Percentiles rank a stretch among this genome's conserved stretches.
These are phyloP conservation scores for Serilophus lunatus DNA, from an alignment of 2,113 vertebrate species.

Conservation along the genomic window DNA sequence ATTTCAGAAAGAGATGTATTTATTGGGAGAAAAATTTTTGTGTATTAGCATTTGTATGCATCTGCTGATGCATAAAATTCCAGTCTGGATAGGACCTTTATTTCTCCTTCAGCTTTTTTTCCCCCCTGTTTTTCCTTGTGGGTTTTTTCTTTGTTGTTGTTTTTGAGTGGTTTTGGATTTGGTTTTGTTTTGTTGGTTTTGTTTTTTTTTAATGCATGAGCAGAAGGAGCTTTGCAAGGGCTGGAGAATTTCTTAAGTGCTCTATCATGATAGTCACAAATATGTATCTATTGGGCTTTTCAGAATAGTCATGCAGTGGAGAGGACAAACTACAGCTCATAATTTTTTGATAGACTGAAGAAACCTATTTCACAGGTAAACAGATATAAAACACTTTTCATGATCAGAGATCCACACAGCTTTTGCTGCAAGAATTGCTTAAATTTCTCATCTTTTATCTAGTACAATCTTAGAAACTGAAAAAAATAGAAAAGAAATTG, in stretches of 20 bases:
- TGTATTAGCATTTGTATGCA: not conserved
- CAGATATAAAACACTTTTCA: not conserved
- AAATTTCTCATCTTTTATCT: not conserved
- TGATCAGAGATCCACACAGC: not conserved
- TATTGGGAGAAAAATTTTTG: not conserved
- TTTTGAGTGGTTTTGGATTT: too few relatives aligned
- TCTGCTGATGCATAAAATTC: not conserved
- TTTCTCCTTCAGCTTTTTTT: not conserved
- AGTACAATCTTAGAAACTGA: not conserved
- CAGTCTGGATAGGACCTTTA: not conserved
- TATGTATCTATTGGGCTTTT: not conserved
- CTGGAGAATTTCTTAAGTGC: not conserved
- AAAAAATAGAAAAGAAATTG: not conserved
- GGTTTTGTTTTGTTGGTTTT: too few relatives aligned
- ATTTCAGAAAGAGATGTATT: not conserved
- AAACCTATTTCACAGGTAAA: not conserved
- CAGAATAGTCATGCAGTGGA: not conserved
- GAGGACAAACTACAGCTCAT: not conserved
- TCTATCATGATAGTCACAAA: not conserved
- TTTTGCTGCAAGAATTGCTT: not conserved
- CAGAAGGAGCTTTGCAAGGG: not conserved
- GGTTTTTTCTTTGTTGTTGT: too few relatives aligned
- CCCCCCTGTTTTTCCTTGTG: too few relatives aligned
- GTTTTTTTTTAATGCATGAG: not conserved
- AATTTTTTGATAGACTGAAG: not conserved